Conservation (phyloP, 2,888 invertebrate genomes). For the Pammene aurita region DNA sequence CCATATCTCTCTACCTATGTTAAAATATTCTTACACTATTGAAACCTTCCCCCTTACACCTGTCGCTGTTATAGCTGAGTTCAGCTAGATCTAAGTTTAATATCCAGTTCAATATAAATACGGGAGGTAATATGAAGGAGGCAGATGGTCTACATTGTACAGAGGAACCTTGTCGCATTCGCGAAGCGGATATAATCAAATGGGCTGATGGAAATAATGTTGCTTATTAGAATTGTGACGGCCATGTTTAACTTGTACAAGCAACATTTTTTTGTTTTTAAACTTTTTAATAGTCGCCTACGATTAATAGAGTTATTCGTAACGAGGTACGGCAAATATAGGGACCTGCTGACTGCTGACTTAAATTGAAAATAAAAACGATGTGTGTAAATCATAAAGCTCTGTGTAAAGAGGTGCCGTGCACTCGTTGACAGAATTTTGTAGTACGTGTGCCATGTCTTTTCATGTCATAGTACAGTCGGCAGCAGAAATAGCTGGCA, state of each 20-base stretch:
- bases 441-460: no score
- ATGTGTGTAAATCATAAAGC: no score
- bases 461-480: no score
- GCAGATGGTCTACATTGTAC: conserved; percentile 51
- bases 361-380: no score
- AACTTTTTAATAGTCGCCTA: no score
- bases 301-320: no score
- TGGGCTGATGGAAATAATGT: not conserved
- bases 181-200: not conserved
- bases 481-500: no score
- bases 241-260: not conserved
- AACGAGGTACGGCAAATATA: no score
- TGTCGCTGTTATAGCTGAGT: conserved; percentile 60
- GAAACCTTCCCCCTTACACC: conserved; percentile 57
- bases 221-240: not conserved
- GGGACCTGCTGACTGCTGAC: no score
- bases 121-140: conserved; percentile 53
- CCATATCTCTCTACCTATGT: conserved; percentile 3
- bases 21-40: conserved; percentile 32
- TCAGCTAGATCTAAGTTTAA: conserved; percentile 62
- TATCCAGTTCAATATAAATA: conserved; percentile 65
- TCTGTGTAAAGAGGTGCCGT: no score
- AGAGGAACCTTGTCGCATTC: not conserved
- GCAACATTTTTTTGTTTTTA: no score
- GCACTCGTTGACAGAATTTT: no score